Percentiles rank a stretch among this genome's conserved stretches.
These are phyloP conservation scores for Thamnophis sirtalis DNA, from an alignment of 2,113 vertebrate genomes.

Conservation along the genomic window DNA sequence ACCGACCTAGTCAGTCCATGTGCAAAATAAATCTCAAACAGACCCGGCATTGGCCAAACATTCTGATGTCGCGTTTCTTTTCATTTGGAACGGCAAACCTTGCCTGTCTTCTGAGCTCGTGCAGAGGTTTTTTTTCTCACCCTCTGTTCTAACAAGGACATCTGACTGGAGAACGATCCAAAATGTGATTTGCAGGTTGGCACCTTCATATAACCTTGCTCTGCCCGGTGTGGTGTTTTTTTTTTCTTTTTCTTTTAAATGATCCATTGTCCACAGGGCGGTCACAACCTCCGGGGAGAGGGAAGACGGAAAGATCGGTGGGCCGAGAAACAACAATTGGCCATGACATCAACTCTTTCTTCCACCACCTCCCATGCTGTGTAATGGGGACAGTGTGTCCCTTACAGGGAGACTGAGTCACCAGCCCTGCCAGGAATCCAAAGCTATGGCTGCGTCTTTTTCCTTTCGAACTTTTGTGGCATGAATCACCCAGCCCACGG, in stretches of 20 bases:
- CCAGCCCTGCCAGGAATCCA: neutral
- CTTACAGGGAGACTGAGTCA: constrained; percentile 41
- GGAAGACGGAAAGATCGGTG: neutral
- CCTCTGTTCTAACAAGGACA: neutral
- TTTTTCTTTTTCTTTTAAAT: neutral
- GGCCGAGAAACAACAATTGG: neutral
- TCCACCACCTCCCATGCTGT: neutral
- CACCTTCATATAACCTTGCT: neutral
- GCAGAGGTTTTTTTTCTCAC: neutral
- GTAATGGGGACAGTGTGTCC: neutral
- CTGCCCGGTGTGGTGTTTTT: neutral
- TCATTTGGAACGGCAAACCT: neutral
- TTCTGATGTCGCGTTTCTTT: neutral
- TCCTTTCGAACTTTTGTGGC: constrained; percentile 55
- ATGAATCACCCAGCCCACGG: constrained; percentile 35
- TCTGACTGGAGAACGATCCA: neutral
- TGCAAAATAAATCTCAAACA: neutral
- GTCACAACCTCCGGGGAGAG: neutral
- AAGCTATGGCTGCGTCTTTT: neutral
- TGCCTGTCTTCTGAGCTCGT: neutral
- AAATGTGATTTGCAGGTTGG: neutral
- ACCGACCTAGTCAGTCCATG: neutral
- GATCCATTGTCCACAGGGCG: neutral
- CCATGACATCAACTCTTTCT: neutral
- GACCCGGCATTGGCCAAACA: neutral